phyloP scores from a whole-genome alignment of 1,140 invertebrate genomes.

The Drosophila kepulauana region DNA sequence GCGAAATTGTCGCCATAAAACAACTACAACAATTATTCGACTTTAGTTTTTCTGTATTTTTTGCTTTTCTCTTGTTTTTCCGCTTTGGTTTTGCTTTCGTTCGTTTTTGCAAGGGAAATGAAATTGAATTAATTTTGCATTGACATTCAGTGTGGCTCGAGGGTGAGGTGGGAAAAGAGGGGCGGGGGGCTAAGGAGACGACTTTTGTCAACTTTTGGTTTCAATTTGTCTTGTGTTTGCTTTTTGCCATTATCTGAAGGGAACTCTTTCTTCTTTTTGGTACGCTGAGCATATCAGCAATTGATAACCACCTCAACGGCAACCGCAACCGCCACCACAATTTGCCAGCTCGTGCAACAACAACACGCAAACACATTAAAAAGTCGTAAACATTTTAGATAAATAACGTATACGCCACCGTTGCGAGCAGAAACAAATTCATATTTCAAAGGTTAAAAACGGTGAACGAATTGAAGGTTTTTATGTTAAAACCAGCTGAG shows the following conservation, averaged over 20 bases:
- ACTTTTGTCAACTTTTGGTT: neutral
- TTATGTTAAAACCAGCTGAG: neutral
- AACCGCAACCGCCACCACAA: neutral
- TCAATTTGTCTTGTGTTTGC: slow-evolving; percentile 6
- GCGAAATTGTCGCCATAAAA: neutral
- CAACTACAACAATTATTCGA: slow-evolving; percentile 15
- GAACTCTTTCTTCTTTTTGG: slow-evolving; percentile 52
- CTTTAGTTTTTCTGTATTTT: slow-evolving; percentile 29
- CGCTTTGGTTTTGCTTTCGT: slow-evolving; percentile 14
- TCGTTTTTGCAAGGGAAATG: slow-evolving; percentile 36
- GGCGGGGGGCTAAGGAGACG: neutral
- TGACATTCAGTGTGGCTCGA: slow-evolving; percentile 44
- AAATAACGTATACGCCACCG: slow-evolving; percentile 56
- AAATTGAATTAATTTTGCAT: slow-evolving; percentile 60
- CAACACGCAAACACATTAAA: slow-evolving; percentile 6
- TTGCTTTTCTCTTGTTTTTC: slow-evolving; percentile 15
- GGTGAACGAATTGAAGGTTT: neutral
- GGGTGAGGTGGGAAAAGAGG: neutral
- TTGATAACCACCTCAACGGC: neutral
- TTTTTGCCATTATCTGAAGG: slow-evolving; percentile 27
- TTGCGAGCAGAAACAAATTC: neutral
- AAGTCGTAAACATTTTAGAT: slow-evolving; percentile 33
- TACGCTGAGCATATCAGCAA: slow-evolving; percentile 52
- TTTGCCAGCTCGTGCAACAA: no score
- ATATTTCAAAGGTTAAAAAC: neutral